Evolutionary conservation across 2,797 vertebrate genomes (phyloP), one percentile per base, ranked within the genome.

Genomic region (Nannoperca obscura): DNA sequence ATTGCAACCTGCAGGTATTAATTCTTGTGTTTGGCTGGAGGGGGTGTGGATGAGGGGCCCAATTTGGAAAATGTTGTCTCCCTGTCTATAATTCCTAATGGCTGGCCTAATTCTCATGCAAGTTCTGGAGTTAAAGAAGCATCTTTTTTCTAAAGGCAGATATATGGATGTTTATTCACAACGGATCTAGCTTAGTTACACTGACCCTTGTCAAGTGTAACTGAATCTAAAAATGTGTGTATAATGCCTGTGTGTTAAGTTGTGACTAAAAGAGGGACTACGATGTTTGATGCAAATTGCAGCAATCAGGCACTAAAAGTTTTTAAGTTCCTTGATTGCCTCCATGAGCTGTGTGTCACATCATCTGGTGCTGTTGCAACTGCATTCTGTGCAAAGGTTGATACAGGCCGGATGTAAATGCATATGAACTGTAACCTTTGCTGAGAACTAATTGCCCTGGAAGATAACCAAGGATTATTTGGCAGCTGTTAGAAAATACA

Each of bases 381-480:
- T 36, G 7, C 3, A 7, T 46, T 42, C 13, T 24, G 46, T 1
- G 1, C 15, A 30, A 32, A 52, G 22, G 36, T 36, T 3, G 9
- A 42, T n/a, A 5, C 27, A 24, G 63, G 42, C 17, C 42, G 13
- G 20, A 12, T 20, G 34, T 42, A 11, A 20, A 50, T 44, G 17
- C n/a, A 38, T 4, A 40, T 24, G 22, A 67, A 36, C 71, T 17
- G 19, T 63, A 42, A 68, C 50, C 40, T 42, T 59, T 27, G 7
- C 30, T 49, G 32, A 67, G 64, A 76, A 70, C 65, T 30, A 76
- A 82, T 40, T 44, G 55, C 47, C 66, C 30, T 57, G 63, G 12
- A 32, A 49, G 70, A 70, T 69, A 70, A 72, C 80, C n/a, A 49
- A 57, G 42, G 55, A 65, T 77, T 64, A 65, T 82, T 72, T 68